Conservation (phyloP, 1,140 invertebrate species). For the Melanaphis sacchari region DNA sequence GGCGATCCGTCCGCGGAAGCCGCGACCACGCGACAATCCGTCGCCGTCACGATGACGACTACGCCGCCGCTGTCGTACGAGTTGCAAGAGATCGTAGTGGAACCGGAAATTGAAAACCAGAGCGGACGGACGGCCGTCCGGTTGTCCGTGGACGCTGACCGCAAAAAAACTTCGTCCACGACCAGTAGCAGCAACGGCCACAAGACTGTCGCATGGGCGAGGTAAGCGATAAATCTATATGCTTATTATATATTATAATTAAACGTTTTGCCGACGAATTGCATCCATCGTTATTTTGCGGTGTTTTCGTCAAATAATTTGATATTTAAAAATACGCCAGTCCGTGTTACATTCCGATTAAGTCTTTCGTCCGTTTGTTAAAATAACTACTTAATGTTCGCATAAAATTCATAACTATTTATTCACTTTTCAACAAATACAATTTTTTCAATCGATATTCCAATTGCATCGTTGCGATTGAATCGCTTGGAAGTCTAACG, state of each 20-base stretch:
- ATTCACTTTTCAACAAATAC: no score
- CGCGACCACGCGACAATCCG: neutral
- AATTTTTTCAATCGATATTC: neutral
- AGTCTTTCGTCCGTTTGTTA: no score
- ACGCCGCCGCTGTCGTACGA: slow-evolving; percentile 29
- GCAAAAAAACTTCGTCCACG: neutral
- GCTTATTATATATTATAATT: no score
- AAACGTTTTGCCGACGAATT: neutral
- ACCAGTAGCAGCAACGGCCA: slow-evolving; percentile 22
- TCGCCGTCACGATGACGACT: neutral
- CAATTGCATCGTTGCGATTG: neutral
- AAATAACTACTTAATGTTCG: neutral
- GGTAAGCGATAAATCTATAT: slow-evolving; percentile 23
- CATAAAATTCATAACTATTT: neutral
- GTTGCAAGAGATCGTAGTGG: slow-evolving; percentile 14
- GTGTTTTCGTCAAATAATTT: neutral
- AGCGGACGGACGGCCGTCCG: slow-evolving; percentile 9
- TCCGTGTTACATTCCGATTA: neutral
- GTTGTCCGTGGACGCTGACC: neutral
- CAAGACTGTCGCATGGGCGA: slow-evolving; percentile 50
- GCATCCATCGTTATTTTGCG: neutral
- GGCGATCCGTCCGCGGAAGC: neutral
- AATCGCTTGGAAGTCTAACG: neutral
- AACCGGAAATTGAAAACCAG: slow-evolving; percentile 34
- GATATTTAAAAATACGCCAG: no score